Evolutionary conservation across 2,888 invertebrate genomes (phyloP).

Genomic region (Harpalus rufipes): DNA sequence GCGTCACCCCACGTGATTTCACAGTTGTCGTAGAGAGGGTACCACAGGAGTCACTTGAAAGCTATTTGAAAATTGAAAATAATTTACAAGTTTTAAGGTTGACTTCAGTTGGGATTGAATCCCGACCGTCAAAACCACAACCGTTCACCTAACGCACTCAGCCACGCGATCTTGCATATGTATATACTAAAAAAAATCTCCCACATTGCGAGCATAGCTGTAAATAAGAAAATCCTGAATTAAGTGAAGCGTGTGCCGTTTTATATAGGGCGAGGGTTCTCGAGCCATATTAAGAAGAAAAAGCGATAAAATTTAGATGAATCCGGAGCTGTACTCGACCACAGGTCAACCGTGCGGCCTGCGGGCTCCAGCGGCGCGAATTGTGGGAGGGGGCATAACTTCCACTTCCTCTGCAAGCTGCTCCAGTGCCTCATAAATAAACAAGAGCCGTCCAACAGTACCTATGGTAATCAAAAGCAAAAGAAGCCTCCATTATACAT

Average conservation of each 20-base stretch:
- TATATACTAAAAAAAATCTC: not conserved
- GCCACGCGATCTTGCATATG: not conserved
- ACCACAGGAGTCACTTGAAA: too few species aligned
- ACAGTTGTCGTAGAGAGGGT: too few species aligned
- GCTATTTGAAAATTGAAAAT: too few species aligned
- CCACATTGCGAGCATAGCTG: not conserved
- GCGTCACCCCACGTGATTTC: too few species aligned
- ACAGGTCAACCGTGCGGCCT: conserved; percentile 59
- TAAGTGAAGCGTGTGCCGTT: not conserved
- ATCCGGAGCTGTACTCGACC: conserved; percentile 46
- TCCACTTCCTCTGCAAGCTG: conserved; percentile 39
- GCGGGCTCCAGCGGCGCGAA: conserved; percentile 59
- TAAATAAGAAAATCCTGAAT: not conserved
- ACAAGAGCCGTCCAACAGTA: conserved; percentile 64
- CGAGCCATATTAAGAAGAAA: conserved; percentile 19
- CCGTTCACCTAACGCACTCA: too few species aligned
- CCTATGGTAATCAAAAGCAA: conserved; percentile 66
- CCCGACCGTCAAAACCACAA: too few species aligned
- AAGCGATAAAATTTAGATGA: conserved; percentile 26
- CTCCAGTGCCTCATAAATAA: conserved; percentile 59
- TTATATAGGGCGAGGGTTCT: not conserved
- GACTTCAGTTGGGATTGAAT: too few species aligned
- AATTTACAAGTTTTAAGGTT: too few species aligned
- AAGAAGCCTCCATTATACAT: conserved; percentile 65
- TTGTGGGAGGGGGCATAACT: conserved; percentile 53